These are phyloP conservation scores for Alcis repandata DNA, from an alignment of 2,888 invertebrate species.

Conservation along the genomic window DNA sequence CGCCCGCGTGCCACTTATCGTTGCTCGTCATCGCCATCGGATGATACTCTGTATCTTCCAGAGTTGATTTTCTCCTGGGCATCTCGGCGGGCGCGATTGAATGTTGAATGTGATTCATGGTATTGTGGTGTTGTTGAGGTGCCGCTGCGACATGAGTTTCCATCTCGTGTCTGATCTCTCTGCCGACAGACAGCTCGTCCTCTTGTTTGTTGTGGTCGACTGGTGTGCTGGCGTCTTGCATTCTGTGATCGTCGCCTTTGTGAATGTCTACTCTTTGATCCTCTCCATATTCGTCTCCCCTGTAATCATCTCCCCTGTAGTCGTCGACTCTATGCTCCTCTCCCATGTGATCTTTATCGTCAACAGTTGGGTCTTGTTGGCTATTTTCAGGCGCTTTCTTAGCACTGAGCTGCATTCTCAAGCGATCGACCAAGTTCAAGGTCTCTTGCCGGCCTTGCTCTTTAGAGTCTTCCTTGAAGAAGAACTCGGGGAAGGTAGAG, in stretches of 20 bases:
- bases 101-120: conserved; percentile 55
- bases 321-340: conserved; percentile 44
- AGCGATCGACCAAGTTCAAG: conserved; percentile 93
- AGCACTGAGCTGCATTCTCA: conserved; percentile 90
- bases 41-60: conserved; percentile 58
- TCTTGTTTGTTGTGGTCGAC: conserved; percentile 56
- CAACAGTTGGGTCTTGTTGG: conserved; percentile 70
- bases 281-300: conserved; percentile 5
- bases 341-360: conserved; percentile 61
- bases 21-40: conserved; percentile 63
- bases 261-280: not conserved
- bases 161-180: conserved; percentile 43
- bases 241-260: conserved; percentile 6
- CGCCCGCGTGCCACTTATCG: conserved; percentile 65
- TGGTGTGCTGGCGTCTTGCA: conserved; percentile 47
- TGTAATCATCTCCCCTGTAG: conserved; percentile 2
- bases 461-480: conserved; percentile 92
- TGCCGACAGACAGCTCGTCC: conserved; percentile 47
- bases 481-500: conserved; percentile 88
- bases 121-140: conserved; percentile 52
- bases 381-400: conserved; percentile 88
- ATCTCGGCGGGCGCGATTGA: conserved; percentile 32
- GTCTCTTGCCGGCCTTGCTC: conserved; percentile 94
- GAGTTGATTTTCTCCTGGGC: conserved; percentile 36
- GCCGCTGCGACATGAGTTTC: conserved; percentile 52